These are phyloP conservation scores for Rutpela maculata DNA, from an alignment of 2,888 invertebrate species.

Conservation along the genomic window DNA sequence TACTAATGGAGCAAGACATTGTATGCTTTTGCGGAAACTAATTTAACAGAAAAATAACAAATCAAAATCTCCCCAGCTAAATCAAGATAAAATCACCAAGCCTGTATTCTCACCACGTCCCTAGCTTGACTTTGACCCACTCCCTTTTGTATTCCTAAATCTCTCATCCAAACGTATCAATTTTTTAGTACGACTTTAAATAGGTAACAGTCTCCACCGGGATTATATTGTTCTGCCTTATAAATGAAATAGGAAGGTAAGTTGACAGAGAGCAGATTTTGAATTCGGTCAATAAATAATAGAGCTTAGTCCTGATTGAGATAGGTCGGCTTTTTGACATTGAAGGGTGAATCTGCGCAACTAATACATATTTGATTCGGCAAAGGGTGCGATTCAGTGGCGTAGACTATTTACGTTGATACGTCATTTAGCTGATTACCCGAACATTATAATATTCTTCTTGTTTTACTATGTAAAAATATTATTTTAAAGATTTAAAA, in stretches of 20 bases:
- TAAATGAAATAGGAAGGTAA: slow-evolving; percentile 32
- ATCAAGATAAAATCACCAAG: slow-evolving; percentile 24
- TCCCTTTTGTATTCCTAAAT: slow-evolving; percentile 18
- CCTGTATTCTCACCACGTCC: slow-evolving; percentile 9
- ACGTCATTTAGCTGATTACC: no score
- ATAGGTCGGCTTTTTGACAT: slow-evolving; percentile 63
- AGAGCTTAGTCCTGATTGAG: slow-evolving; percentile 60
- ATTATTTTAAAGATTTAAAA: no score
- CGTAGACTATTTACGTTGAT: slow-evolving; percentile 15
- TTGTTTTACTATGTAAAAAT: no score
- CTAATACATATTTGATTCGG: slow-evolving; percentile 58
- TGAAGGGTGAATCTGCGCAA: slow-evolving; percentile 54
- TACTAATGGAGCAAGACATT: no score
- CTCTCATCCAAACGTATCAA: slow-evolving; percentile 22
- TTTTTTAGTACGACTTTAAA: slow-evolving; percentile 29
- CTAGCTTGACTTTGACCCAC: slow-evolving; percentile 35
- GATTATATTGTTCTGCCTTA: slow-evolving; percentile 30
- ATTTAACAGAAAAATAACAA: slow-evolving; percentile 5
- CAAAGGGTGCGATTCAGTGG: slow-evolving; percentile 32
- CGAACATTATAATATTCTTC: no score
- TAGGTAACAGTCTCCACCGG: slow-evolving; percentile 15
- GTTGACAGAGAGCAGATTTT: slow-evolving; percentile 41
- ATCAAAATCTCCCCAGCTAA: not conserved
- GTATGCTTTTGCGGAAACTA: no score
- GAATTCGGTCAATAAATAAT: slow-evolving; percentile 57